Conservation (phyloP, 1,140 invertebrate species). For the Orius insidiosus region DNA sequence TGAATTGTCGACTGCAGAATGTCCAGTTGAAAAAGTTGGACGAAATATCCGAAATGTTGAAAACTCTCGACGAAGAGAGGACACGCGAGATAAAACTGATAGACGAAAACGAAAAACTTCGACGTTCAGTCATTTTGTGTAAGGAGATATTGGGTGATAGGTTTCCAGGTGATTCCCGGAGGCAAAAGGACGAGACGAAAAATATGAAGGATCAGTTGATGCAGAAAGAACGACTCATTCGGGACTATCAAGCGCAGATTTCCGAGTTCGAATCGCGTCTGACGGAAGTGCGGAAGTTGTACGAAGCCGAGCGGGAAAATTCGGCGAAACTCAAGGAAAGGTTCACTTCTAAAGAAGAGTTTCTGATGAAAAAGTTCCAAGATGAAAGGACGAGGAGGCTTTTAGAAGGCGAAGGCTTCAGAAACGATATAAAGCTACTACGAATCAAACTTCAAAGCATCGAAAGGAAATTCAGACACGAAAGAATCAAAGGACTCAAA, state of each 20-base stretch:
- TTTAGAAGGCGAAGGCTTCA: constrained; percentile 12
- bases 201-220: constrained; percentile 5
- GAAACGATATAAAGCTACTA: constrained; percentile 12
- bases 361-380: constrained; percentile 8
- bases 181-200: background rate
- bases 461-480: constrained; percentile 11
- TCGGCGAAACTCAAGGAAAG: constrained; percentile 8
- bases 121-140: constrained; percentile 7
- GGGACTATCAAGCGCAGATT: constrained; percentile 1
- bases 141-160: constrained; percentile 9
- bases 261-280: constrained; percentile 1
- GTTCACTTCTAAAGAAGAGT: constrained; percentile 2
- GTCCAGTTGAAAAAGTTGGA: constrained; percentile 4
- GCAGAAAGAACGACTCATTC: constrained; percentile 1
- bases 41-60: constrained; percentile 8
- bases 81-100: constrained; percentile 11
- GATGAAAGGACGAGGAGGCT: constrained; percentile 13
- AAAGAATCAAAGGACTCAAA: constrained; percentile 3
- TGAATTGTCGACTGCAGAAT: constrained; percentile 11
- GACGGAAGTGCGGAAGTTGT: background rate
- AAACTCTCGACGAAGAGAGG: background rate
- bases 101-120: constrained; percentile 13
- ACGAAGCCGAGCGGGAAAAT: background rate
- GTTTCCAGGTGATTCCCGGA: constrained; percentile 5
- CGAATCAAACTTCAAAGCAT: constrained; percentile 5